Percentiles rank a stretch among this genome's conserved stretches.
Evolutionary conservation across 37 sponge, comb jelly and placozoan species (phyloP).

Genomic region (Chondrosia reniformis): DNA sequence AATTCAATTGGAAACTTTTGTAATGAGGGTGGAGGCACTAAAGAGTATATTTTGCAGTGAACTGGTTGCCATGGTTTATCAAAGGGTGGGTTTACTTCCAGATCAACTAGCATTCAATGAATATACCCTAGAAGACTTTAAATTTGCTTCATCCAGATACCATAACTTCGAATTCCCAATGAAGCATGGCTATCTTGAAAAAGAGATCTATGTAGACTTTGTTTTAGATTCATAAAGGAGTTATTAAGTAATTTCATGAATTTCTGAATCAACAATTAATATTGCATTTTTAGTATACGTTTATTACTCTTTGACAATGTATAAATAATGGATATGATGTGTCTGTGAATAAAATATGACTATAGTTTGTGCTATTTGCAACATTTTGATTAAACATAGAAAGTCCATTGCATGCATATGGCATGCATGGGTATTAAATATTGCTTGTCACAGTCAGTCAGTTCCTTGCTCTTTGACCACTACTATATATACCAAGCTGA

Average conservation of each 20-base stretch:
- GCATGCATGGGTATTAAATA: too few relatives aligned
- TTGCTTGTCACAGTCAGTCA: too few relatives aligned
- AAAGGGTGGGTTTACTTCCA: not conserved
- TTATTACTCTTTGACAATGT: too few relatives aligned
- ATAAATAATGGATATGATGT: too few relatives aligned
- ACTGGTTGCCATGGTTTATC: not conserved
- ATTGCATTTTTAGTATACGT: too few relatives aligned
- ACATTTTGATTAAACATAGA: too few relatives aligned
- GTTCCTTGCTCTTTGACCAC: too few relatives aligned
- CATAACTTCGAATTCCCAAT: not conserved
- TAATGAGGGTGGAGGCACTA: not conserved
- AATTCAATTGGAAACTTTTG: not conserved
- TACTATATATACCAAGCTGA: too few relatives aligned
- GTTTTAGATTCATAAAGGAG: not conserved
- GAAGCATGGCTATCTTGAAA: not conserved
- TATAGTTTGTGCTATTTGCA: too few relatives aligned
- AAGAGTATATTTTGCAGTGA: not conserved
- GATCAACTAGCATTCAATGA: not conserved
- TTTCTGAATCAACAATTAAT: not conserved
- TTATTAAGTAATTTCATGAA: not conserved
- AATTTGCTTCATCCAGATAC: too few relatives aligned
- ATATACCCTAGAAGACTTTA: not conserved
- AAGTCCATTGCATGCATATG: too few relatives aligned
- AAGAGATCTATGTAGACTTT: not conserved
- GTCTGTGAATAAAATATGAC: too few relatives aligned